Evolutionary conservation across 2,888 invertebrate genomes (phyloP).

Genomic region (Corbicula japonica): DNA sequence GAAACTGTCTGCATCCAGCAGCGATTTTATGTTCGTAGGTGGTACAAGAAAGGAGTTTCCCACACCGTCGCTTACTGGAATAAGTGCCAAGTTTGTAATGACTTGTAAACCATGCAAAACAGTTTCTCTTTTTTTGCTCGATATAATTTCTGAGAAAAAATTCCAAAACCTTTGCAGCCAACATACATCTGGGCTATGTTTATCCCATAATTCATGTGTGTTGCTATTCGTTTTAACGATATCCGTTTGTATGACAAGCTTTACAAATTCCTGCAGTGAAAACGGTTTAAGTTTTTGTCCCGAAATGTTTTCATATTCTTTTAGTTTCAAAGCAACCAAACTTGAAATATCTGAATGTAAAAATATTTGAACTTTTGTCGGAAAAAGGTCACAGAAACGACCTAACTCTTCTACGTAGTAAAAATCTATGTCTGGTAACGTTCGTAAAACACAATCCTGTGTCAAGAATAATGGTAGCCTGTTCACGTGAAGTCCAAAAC

Average conservation of each 20-base stretch:
- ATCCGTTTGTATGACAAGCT: not conserved
- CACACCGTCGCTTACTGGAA: not conserved
- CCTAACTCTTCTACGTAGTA: conserved; percentile 35
- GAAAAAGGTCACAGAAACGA: conserved; percentile 35
- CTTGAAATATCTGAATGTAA: not conserved
- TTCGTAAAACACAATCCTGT: conserved; percentile 61
- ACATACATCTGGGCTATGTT: not conserved
- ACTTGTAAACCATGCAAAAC: not conserved
- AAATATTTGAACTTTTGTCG: conserved; percentile 15
- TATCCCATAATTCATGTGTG: not conserved
- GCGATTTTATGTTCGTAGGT: too few species aligned
- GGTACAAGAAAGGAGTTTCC: too few species aligned
- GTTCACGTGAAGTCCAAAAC: conserved; percentile 50
- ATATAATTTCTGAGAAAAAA: too few species aligned
- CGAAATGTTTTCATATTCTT: not conserved
- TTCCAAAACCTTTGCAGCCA: conserved; percentile 23
- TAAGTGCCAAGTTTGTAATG: not conserved
- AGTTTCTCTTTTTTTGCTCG: not conserved
- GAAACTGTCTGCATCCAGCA: conserved; percentile 2
- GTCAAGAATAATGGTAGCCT: conserved; percentile 74
- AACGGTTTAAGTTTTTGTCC: conserved; percentile 31
- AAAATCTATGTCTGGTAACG: conserved; percentile 56
- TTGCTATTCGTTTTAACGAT: not conserved
- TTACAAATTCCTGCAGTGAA: not conserved
- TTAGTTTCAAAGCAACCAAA: not conserved